phyloP scores from a whole-genome alignment of 2,888 invertebrate genomes.

The Eudemis profundana region DNA sequence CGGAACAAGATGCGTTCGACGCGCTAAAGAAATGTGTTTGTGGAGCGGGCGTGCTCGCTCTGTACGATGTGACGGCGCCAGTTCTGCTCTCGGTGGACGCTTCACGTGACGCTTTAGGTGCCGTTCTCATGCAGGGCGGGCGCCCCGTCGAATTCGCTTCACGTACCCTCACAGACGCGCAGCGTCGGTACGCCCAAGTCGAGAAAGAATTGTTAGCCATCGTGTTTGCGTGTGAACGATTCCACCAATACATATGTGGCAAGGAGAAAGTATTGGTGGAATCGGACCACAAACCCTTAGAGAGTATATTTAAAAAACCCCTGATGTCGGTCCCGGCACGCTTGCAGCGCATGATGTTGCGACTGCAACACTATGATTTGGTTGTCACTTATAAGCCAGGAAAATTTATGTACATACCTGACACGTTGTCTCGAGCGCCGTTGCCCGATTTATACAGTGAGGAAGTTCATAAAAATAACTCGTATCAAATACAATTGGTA shows the following conservation, averaged over 20 bases:
- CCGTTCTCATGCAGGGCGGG: too few relatives aligned
- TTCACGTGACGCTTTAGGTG: conserved; percentile 26
- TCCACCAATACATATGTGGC: conserved; percentile 32
- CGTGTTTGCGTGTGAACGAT: conserved; percentile 37
- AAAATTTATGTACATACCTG: conserved; percentile 31
- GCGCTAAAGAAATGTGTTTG: conserved; percentile 9
- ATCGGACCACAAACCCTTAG: too few relatives aligned
- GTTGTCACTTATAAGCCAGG: conserved; percentile 23
- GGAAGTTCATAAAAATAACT: conserved; percentile 12
- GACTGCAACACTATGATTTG: conserved; percentile 19
- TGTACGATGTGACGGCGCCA: background rate
- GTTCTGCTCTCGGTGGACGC: conserved; percentile 19
- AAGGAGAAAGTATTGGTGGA: conserved; percentile 13
- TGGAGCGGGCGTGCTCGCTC: conserved; percentile 19
- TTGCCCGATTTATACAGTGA: conserved; percentile 25
- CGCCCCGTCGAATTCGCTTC: conserved; percentile 49
- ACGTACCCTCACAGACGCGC: conserved; percentile 46
- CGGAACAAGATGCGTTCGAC: background rate
- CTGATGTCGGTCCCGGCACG: too few relatives aligned
- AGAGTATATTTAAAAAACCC: too few relatives aligned
- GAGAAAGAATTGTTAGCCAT: too few relatives aligned
- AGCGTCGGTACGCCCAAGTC: too few relatives aligned
- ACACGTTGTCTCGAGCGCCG: too few relatives aligned
- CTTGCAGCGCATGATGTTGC: too few relatives aligned
- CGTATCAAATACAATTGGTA: conserved; percentile 13